These are phyloP conservation scores for Trididemnum nubilum DNA, from an alignment of 23 tunicate genomes.

Conservation along the genomic window DNA sequence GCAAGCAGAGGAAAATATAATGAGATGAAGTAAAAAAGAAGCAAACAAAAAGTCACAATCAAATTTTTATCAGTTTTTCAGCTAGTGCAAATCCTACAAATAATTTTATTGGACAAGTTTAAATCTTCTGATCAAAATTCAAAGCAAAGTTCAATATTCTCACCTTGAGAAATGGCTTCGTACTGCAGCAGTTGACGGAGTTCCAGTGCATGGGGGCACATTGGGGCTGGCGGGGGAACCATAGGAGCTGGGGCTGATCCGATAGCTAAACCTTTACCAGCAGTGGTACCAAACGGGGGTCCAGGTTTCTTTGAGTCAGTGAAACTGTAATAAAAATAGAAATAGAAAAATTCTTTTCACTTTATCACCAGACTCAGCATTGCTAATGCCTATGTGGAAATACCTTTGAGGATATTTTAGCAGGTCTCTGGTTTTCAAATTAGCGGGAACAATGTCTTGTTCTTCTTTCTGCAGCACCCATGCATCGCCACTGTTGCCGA, in stretches of 20 bases:
- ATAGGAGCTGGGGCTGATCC: slow-evolving; percentile 57
- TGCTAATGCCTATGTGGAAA: too few relatives aligned
- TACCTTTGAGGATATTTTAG: slow-evolving; percentile 55
- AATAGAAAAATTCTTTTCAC: background rate
- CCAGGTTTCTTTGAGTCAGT: slow-evolving; percentile 64
- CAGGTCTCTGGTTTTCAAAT: slow-evolving; percentile 69
- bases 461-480: slow-evolving; percentile 68
- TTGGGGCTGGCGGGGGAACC: slow-evolving; percentile 59
- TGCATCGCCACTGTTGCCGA: slow-evolving; percentile 79
- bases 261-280: slow-evolving; percentile 77
- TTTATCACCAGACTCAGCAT: too few relatives aligned
- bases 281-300: slow-evolving; percentile 76
- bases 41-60: too few relatives aligned
- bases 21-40: too few relatives aligned
- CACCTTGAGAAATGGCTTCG: slow-evolving; percentile 62
- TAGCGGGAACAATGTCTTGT: slow-evolving; percentile 61
- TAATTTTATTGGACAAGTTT: too few relatives aligned
- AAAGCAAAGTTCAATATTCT: background rate
- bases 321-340: too few relatives aligned
- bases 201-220: slow-evolving; percentile 80
- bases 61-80: too few relatives aligned
- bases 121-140: too few relatives aligned
- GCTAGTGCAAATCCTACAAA: too few relatives aligned
- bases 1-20: too few relatives aligned
- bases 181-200: slow-evolving; percentile 75